These are phyloP conservation scores for Beroe forskalii DNA, from an alignment of 37 sponge, comb jelly and placozoan species.

Conservation along the genomic window DNA sequence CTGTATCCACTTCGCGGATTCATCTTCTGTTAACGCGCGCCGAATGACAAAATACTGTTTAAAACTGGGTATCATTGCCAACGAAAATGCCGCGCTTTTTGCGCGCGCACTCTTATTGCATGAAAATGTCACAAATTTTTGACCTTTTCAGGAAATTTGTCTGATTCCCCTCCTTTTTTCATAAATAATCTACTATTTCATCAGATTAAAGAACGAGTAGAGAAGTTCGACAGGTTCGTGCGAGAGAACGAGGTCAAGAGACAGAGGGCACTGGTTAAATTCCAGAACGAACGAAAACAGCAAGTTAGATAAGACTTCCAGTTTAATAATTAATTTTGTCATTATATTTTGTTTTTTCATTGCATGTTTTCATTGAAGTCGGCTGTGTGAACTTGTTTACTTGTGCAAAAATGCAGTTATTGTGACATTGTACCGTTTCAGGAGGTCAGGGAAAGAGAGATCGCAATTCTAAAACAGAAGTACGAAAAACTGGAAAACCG, in stretches of 20 bases:
- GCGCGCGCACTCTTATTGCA: not conserved
- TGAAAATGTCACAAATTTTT: not conserved
- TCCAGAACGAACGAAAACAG: conserved; percentile 50
- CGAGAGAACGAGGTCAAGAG: conserved; percentile 53
- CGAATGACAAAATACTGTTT: no score
- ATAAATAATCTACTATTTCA: no score
- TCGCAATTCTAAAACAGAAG: not conserved
- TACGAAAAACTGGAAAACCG: conserved; percentile 24
- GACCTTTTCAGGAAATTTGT: not conserved
- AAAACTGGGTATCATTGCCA: no score
- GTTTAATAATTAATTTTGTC: not conserved
- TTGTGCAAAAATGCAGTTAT: no score
- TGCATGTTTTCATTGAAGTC: not conserved
- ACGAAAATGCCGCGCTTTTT: no score
- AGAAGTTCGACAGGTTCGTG: conserved; percentile 57
- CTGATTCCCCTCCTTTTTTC: not conserved
- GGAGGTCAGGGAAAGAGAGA: conserved; percentile 20
- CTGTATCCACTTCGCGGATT: no score
- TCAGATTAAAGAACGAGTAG: conserved; percentile 63
- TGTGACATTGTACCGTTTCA: no score
- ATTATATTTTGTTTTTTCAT: not conserved
- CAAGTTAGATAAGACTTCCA: not conserved
- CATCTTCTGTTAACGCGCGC: no score
- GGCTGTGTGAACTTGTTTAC: not conserved
- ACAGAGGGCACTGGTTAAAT: conserved; percentile 47